phyloP scores from a whole-genome alignment of 1,140 invertebrate species.

The Zophobas morio region DNA sequence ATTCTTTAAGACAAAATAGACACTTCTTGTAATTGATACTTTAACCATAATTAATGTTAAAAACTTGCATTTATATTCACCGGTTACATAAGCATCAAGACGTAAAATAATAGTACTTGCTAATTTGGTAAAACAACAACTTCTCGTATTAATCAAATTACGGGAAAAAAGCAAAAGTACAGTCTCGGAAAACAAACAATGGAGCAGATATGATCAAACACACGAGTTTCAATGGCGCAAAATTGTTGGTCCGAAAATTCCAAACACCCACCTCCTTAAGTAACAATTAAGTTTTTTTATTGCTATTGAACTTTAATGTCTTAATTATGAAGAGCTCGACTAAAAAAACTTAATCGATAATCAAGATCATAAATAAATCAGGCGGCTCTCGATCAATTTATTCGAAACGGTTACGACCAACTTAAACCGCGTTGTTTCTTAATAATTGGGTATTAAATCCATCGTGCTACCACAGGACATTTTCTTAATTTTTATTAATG shows the following conservation, averaged over 20 bases:
- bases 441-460: no score
- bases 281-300: constrained; percentile 7
- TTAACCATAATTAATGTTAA: no score
- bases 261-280: constrained; percentile 25
- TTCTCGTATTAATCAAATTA: no score
- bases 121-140: no score
- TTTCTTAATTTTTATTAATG: no score
- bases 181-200: not conserved
- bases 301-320: constrained; percentile 17
- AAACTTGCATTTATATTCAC: no score
- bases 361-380: not conserved
- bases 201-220: not conserved
- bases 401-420: no score
- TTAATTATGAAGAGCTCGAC: constrained; percentile 5
- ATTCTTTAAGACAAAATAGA: not conserved
- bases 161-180: no score
- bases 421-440: no score
- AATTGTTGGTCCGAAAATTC: constrained; percentile 13
- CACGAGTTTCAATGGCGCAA: constrained; percentile 3
- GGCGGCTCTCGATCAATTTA: not conserved
- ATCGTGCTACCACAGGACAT: no score
- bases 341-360: not conserved
- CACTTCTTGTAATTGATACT: not conserved
- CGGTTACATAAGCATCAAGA: no score
- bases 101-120: no score